phyloP scores from a whole-genome alignment of 2,113 vertebrate genomes.

The Macquaria ambigua region DNA sequence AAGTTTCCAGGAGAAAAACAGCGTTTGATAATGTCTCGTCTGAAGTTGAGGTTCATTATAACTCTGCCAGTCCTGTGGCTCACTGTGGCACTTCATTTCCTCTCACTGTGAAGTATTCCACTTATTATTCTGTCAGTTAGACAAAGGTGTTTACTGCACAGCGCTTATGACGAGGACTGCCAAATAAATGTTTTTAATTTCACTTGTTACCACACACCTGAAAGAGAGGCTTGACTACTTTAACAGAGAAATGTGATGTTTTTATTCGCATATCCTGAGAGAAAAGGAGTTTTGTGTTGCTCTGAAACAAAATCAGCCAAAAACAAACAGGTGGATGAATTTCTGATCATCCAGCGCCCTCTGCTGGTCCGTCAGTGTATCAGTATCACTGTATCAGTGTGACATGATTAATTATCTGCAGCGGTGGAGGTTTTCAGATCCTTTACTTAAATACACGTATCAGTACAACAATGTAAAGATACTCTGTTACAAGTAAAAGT shows the following conservation, averaged over 20 bases:
- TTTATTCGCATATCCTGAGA: background rate
- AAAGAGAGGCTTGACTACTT: background rate
- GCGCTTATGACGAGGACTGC: background rate
- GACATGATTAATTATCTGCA: no score
- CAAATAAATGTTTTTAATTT: background rate
- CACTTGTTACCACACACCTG: background rate
- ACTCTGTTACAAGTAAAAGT: no score
- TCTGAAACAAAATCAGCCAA: background rate
- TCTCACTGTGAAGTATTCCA: background rate
- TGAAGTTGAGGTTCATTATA: conserved; percentile 1
- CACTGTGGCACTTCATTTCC: conserved; percentile 11
- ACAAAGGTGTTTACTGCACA: background rate
- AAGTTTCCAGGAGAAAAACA: background rate
- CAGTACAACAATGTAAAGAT: no score
- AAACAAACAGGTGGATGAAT: background rate
- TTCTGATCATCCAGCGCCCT: background rate
- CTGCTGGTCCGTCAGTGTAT: conserved; percentile 22
- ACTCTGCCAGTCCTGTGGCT: background rate
- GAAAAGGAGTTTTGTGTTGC: background rate
- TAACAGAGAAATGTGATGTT: no score
- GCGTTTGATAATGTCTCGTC: background rate
- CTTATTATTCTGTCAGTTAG: background rate
- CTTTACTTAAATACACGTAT: no score
- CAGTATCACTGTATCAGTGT: background rate
- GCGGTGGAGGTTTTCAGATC: no score